Evolutionary conservation across 2,797 vertebrate genomes (phyloP), one percentile per base, ranked within the genome.

Genomic region (Microctenopoma steveboyesi): DNA sequence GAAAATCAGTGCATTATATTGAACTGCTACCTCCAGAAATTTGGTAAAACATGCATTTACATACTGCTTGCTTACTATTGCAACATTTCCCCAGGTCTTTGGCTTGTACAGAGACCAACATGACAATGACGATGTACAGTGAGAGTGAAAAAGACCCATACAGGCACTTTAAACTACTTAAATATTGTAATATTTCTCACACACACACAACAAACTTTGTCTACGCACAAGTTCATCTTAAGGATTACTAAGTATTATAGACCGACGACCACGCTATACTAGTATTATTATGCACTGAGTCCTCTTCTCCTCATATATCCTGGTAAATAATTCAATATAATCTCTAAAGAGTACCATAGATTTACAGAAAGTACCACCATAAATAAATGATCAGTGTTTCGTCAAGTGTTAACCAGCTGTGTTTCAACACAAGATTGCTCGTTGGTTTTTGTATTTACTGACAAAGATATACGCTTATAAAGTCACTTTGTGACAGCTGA

Each of bases 131-230:
- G 39, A 71, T 45, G 50, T 45, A 64, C 48, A 0, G 46, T 66
- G 49, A 79, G 30, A 58, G 40, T 60, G 57, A 79, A 37, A 22
- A 72, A 78, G 46, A 80, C 85, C 78, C 80, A 67, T 47, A 89
- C 86, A 92, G 91, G 91, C 91, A 93, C 90, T 92, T 92, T 66
- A 79, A 87, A 84, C 90, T 88, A 88, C 69, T 77, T 71, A 51
- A 70, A 72, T 76, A 80, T 63, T 65, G 4, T 48, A 67, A 72
- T 77, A 68, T 76, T 77, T 74, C 49, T 65, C 64, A 72, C 71
- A 64, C 22, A 22, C 22, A 22, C 52, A 40, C 46, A 35, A 46
- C 57, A 72, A 80, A 78, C 80, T 73, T 76, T 67, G 65, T 73
- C 74, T 67, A 77, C 46, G 1, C 69, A 82, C 40, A 82, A 45